phyloP scores from a whole-genome alignment of 2,888 invertebrate species.

The Strigamia transsilvanica region DNA sequence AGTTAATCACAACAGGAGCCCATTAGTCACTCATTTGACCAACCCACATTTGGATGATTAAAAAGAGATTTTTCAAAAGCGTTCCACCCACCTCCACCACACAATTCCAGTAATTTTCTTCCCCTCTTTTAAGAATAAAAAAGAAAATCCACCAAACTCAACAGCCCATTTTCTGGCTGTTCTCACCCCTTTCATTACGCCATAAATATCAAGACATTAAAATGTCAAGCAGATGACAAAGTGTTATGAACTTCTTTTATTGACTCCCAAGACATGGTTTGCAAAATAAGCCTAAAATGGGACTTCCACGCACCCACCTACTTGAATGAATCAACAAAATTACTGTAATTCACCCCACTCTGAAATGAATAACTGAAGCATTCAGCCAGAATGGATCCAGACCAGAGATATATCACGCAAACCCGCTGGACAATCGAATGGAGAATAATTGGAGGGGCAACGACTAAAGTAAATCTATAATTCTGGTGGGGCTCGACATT shows the following conservation, averaged over 20 bases:
- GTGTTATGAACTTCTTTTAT: constrained; percentile 11
- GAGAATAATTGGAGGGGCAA: not conserved
- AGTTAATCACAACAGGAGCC: not conserved
- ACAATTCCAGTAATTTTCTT: no score
- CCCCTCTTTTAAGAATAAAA: not conserved
- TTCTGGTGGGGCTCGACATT: not conserved
- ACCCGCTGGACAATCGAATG: not conserved
- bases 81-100: no score
- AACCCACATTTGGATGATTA: not conserved
- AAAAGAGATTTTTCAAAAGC: not conserved
- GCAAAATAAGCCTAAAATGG: not conserved
- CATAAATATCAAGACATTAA: constrained; percentile 25
- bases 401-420: not conserved
- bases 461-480: not conserved
- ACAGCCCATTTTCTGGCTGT: not conserved
- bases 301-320: not conserved
- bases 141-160: not conserved
- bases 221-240: not conserved
- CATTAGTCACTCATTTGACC: not conserved
- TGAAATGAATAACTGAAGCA: not conserved
- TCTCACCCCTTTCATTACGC: constrained; percentile 23
- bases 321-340: constrained; percentile 3
- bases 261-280: not conserved
- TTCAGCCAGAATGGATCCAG: not conserved
- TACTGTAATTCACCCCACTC: not conserved